Conservation (phyloP, 2,797 vertebrate genomes). For the Poecilia wingei region DNA sequence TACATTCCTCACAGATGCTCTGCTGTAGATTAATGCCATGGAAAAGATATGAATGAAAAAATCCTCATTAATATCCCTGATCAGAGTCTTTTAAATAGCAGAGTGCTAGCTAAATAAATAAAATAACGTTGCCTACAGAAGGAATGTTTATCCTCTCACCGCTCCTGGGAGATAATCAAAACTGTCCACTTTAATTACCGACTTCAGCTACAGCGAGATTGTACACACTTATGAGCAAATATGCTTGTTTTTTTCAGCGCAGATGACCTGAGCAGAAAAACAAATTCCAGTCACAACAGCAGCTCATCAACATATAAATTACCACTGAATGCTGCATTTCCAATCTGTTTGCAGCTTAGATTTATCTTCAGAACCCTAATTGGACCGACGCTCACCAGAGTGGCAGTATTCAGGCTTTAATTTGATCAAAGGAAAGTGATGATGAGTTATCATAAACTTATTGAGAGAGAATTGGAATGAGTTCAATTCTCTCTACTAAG, state of each 20-base stretch:
- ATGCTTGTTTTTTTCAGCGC: slow-evolving; percentile 15
- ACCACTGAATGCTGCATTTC: slow-evolving; percentile 21
- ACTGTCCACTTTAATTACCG: slow-evolving; percentile 30
- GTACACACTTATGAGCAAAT: slow-evolving; percentile 37
- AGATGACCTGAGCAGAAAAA: slow-evolving; percentile 29
- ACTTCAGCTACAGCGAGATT: slow-evolving; percentile 24
- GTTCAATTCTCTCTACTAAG: slow-evolving; percentile 1
- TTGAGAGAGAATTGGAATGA: slow-evolving; percentile 23
- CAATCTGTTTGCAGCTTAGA: slow-evolving; percentile 34
- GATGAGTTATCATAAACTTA: slow-evolving; percentile 23
- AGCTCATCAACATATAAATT: slow-evolving; percentile 55
- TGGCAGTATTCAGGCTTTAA: slow-evolving; percentile 13
- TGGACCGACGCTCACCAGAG: slow-evolving; percentile 7
- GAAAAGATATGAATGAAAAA: slow-evolving; percentile 22
- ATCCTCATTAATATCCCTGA: slow-evolving; percentile 22
- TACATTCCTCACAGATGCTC: slow-evolving; percentile 24
- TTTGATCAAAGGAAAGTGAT: slow-evolving; percentile 30
- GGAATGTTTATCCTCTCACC: slow-evolving; percentile 58
- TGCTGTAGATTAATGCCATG: slow-evolving; percentile 21
- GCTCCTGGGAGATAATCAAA: slow-evolving; percentile 48
- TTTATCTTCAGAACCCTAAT: slow-evolving; percentile 40
- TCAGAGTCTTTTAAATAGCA: slow-evolving; percentile 39
- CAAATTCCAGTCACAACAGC: slow-evolving; percentile 30
- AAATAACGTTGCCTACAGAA: slow-evolving; percentile 56
- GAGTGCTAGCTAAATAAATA: slow-evolving; percentile 37